Base-by-base conservation (phyloP, 2,113 vertebrate species). In the Aegithalos caudatus region DNA sequence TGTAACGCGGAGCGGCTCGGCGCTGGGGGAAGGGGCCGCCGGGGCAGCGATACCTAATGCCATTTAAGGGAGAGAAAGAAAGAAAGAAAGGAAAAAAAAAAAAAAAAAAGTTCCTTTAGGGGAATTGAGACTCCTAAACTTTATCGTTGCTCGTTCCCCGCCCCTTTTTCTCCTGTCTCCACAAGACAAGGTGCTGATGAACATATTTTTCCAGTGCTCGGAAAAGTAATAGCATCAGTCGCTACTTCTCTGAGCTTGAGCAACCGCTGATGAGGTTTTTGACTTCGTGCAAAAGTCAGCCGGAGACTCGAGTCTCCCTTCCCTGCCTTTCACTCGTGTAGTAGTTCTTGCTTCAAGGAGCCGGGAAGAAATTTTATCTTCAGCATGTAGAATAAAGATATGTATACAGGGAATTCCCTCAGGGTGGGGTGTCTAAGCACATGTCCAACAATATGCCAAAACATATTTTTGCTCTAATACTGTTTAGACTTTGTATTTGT, bases 181-280 rank as follows among this genome's bases (percentile, higher is more conserved):
- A 7, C 13, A 54, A 33, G 64, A 54, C 62, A 90, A 95, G 85
- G 92, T 95, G 78, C 35, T 58, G 85, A 40, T 96, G 93, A 91
- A 31, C 44, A 7, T 47, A 58, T 94, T 92, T 92, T 95, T 94
- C 79, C 88, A 40, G 25, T 40, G 42, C 74, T 79, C 31, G 27
- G 51, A 40, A 78, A 84, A 92, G 73, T 60, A 90, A 12, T 37
- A 47, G 40, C 57, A 71, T 76, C 70, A 76, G 58, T 62, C 45
- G 2, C 66, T 18, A 14, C 25, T n/a, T 48, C 45, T 33, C 54
- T 67, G 3, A 38, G 12, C 37, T 66, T 38, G 11, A 21, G 38
- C 58, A 28, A 12, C 28, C 1, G 4, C 69, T 61, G 50, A 1
- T 53, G 40, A 84, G 70, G 16, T 92, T 91, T 92, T 11, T 42